Evolutionary conservation across 2,888 invertebrate genomes (phyloP), one percentile per base, ranked within the genome.

Genomic region (Tridacna gigas): DNA sequence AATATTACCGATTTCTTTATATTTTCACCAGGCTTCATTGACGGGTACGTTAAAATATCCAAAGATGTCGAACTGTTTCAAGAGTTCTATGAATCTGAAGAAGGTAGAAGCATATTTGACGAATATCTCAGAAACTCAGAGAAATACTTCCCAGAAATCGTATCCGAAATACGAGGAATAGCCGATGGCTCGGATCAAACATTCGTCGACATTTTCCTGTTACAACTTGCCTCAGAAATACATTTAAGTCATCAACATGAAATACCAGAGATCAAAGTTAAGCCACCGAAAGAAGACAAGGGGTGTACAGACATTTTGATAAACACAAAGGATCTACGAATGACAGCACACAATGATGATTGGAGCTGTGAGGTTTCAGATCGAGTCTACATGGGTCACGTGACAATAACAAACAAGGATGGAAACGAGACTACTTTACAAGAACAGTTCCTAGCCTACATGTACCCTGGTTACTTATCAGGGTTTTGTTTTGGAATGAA

Each of bases 401-500:
- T 81, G 26, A 84, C 84, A n/a, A 76, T 84, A 22, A 56, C 25
- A 18, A 71, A 25, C 22, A 25, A 25, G 12, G 61, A n/a, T 20
- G 67, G 13, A 28, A 56, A 45, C 18, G 73, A 81, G 7, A 47
- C 37, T 7, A 48, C 18, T 12, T 60, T 79, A 13, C 37, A 15
- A n/a, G 81, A 84, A 48, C 79, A 77, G 45, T 84, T 79, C 60
- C 48, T 79, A 22, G 73, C 82, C 5, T 84, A 74, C 67, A 56
- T 74, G 61, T 84, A 82, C 63, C 84, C 84, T 5, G 84, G 84
- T 3, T 67, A 74, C 45, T 61, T 84, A 15, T 37, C 81, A n/a
- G 84, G 81, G 20, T 84, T 81, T 71, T 60, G 73, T 77, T 84
- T 84, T n/a, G 81, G 76, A 48, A 79, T 81, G 79, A 84, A 81